These are phyloP conservation scores for Diceros bicornis DNA, from an alignment of 2,797 vertebrate genomes.

Conservation along the genomic window DNA sequence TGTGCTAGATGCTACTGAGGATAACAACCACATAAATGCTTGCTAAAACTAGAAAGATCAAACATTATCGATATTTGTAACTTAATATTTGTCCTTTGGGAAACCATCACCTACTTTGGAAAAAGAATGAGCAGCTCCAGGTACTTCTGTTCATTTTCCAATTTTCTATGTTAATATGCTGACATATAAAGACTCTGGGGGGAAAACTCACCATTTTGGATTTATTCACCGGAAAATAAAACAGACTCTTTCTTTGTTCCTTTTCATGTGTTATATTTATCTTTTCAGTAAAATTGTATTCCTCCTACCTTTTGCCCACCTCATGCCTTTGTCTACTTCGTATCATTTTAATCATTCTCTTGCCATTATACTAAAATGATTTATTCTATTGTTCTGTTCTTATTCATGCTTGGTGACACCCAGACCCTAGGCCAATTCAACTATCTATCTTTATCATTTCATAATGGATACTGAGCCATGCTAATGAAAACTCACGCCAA, in stretches of 20 bases:
- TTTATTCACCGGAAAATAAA: conserved; percentile 63
- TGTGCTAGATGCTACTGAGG: not conserved
- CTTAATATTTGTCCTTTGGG: conserved; percentile 61
- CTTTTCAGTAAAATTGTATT: not conserved
- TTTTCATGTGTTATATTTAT: conserved; percentile 24
- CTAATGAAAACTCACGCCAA: not conserved
- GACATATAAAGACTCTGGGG: not conserved
- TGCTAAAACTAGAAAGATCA: conserved; percentile 46
- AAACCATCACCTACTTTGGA: conserved; percentile 54
- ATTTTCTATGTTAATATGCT: conserved; percentile 56
- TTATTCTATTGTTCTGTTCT: not conserved
- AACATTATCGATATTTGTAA: conserved; percentile 59
- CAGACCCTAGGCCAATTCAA: not conserved
- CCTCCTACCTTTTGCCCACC: not conserved
- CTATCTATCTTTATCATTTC: not conserved
- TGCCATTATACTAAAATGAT: not conserved
- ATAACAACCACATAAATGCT: not conserved
- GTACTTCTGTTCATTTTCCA: conserved; percentile 65
- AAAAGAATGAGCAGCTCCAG: conserved; percentile 37
- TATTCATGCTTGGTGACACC: conserved; percentile 5
- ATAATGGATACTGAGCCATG: not conserved
- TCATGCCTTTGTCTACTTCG: not conserved
- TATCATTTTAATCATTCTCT: not conserved
- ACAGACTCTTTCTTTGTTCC: not conserved
- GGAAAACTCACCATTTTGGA: not conserved